Conservation (phyloP, 2,888 invertebrate species). For the Andrena trimmerana region DNA sequence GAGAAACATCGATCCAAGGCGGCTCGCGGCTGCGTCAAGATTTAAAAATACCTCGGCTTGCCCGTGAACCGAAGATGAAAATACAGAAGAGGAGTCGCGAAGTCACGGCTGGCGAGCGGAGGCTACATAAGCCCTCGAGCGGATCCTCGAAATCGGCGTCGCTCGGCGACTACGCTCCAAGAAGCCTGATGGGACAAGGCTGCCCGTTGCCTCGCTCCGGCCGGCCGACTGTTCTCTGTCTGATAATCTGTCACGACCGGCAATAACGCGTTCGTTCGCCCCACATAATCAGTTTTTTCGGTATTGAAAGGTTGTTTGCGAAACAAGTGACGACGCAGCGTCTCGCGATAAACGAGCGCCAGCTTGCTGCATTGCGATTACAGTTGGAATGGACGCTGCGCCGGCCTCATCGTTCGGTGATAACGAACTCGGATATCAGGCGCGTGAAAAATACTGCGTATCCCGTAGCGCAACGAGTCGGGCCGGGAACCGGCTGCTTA, state of each 20-base stretch:
- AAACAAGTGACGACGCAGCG: constrained; percentile 18
- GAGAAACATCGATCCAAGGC: constrained; percentile 6
- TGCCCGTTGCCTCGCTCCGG: too few relatives aligned
- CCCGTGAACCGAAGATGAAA: constrained; percentile 26
- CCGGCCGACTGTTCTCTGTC: background rate
- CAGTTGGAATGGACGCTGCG: background rate
- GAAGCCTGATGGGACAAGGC: too few relatives aligned
- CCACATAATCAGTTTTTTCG: constrained; percentile 2
- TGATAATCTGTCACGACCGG: background rate
- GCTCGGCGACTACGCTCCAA: too few relatives aligned
- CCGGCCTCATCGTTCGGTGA: background rate
- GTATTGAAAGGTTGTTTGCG: constrained; percentile 19
- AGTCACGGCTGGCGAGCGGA: constrained; percentile 1
- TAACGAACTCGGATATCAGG: constrained; percentile 3
- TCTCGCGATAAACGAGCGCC: constrained; percentile 19
- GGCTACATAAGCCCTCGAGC: background rate
- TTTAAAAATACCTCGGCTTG: constrained; percentile 29
- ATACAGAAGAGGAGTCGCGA: constrained; percentile 6
- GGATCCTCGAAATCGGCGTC: background rate
- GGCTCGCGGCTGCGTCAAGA: constrained; percentile 16
- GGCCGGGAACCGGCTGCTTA: background rate
- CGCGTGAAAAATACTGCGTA: background rate
- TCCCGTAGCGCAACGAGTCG: background rate
- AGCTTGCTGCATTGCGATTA: background rate
- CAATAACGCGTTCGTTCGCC: constrained; percentile 20